These are phyloP conservation scores for Jordanella pulchra DNA, from an alignment of 2,797 vertebrate genomes.

Conservation along the genomic window DNA sequence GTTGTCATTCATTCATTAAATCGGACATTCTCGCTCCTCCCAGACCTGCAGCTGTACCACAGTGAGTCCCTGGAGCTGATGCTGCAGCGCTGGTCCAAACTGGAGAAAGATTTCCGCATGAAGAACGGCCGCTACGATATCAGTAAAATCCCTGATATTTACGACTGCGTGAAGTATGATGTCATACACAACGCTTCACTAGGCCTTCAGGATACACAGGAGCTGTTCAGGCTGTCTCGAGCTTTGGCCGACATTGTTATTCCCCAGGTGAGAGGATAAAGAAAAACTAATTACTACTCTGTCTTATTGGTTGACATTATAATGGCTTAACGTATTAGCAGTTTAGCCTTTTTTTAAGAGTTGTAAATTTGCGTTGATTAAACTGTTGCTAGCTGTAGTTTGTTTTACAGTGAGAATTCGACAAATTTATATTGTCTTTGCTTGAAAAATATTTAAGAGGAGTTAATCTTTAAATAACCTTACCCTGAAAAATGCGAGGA, in stretches of 20 bases:
- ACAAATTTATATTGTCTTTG: too few relatives aligned
- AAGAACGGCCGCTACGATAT: slow-evolving; percentile 97
- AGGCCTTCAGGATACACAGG: slow-evolving; percentile 90
- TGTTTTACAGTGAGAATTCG: too few relatives aligned
- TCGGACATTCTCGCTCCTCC: background rate
- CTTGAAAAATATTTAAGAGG: background rate
- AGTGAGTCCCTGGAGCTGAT: slow-evolving; percentile 96
- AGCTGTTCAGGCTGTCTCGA: slow-evolving; percentile 91
- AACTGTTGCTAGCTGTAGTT: too few relatives aligned
- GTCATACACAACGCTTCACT: slow-evolving; percentile 92
- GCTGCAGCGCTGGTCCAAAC: slow-evolving; percentile 97
- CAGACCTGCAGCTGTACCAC: slow-evolving; percentile 97
- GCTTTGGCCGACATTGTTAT: slow-evolving; percentile 94
- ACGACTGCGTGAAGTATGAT: slow-evolving; percentile 98
- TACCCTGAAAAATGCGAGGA: too few relatives aligned
- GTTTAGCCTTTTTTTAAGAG: too few relatives aligned
- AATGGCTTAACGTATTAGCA: background rate
- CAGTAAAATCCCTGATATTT: slow-evolving; percentile 98
- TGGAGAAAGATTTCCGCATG: slow-evolving; percentile 94
- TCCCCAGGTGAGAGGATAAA: slow-evolving; percentile 85
- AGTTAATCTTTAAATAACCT: too few relatives aligned
- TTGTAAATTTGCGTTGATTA: too few relatives aligned
- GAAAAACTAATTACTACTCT: too few relatives aligned
- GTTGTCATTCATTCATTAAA: background rate
- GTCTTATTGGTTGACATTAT: background rate